These are phyloP conservation scores for Papilio xuthus DNA, from an alignment of 1,140 invertebrate genomes.

Conservation along the genomic window DNA sequence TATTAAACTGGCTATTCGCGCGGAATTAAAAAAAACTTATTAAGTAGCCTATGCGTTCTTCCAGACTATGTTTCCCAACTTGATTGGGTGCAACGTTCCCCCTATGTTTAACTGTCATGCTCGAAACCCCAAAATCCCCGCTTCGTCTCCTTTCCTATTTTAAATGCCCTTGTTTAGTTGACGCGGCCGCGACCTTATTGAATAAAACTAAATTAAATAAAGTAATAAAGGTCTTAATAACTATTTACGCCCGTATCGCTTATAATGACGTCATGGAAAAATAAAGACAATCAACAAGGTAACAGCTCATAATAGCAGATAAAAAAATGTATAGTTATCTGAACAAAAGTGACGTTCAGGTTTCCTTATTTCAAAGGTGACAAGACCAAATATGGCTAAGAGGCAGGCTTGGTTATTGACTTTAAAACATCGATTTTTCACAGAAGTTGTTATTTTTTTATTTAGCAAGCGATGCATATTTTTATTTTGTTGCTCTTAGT, in stretches of 20 bases:
- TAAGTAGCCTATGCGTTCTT: no score
- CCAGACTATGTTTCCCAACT: no score
- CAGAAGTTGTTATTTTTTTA: background rate
- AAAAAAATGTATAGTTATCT: background rate
- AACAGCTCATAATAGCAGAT: background rate
- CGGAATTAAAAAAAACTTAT: no score
- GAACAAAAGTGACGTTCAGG: slow-evolving; percentile 2
- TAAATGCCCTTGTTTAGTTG: background rate
- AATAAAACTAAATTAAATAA: slow-evolving; percentile 4
- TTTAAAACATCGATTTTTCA: background rate
- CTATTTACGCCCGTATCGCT: background rate
- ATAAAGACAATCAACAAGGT: background rate
- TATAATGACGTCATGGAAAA: slow-evolving; percentile 8
- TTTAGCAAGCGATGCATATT: no score
- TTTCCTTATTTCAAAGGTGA: slow-evolving; percentile 2
- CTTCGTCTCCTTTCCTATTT: background rate
- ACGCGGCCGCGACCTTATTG: background rate
- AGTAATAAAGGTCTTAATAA: background rate
- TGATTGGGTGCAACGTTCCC: no score
- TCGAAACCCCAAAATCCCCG: no score
- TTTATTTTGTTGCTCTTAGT: no score
- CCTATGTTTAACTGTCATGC: no score
- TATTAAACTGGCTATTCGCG: no score
- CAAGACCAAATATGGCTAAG: background rate
- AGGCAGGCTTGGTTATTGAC: background rate